These are phyloP conservation scores for Iguana delicatissima DNA, from an alignment of 2,797 vertebrate species.

Conservation along the genomic window DNA sequence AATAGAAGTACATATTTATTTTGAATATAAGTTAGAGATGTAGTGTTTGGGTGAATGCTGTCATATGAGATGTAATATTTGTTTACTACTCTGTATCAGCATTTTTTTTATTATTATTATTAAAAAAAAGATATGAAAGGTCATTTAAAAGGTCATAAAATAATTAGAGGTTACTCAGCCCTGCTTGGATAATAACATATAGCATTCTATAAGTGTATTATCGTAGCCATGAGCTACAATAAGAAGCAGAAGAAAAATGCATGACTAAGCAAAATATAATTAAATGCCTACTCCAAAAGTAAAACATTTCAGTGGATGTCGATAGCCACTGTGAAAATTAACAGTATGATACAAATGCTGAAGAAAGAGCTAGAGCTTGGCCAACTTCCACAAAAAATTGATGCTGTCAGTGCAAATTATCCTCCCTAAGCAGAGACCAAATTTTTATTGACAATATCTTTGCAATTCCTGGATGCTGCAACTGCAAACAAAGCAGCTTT, in stretches of 20 bases:
- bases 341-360: neutral
- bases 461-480: neutral
- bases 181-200: neutral
- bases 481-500: slow-evolving; percentile 11
- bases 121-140: too few relatives aligned
- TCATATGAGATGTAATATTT: neutral
- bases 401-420: neutral
- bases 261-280: neutral
- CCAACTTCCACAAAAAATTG: slow-evolving; percentile 1
- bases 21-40: neutral
- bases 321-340: neutral
- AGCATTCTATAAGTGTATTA: neutral
- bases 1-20: neutral
- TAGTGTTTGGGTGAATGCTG: neutral
- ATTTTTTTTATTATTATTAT: too few relatives aligned
- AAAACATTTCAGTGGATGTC: neutral
- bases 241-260: neutral
- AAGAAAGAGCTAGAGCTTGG: neutral
- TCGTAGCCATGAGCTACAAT: neutral
- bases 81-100: neutral
- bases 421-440: neutral
- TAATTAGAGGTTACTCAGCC: neutral
- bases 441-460: slow-evolving; percentile 12
- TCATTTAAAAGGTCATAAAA: neutral
- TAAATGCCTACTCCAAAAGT: neutral